Evolutionary conservation across 2,888 invertebrate species (phyloP).

Genomic region (Gerosis bhagava): DNA sequence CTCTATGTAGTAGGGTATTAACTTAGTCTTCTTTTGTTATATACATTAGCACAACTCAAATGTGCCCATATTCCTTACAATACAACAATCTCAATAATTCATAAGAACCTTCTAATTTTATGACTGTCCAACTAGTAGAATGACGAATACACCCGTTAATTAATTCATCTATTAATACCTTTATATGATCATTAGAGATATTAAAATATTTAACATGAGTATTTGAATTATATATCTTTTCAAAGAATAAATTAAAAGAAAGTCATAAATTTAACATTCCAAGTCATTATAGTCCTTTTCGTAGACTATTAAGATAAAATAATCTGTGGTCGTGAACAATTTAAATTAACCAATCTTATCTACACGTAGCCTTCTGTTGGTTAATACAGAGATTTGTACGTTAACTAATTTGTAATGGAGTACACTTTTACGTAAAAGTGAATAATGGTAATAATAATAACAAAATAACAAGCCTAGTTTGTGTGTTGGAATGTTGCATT

Average conservation of each 20-base stretch:
- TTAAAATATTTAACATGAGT: slow-evolving; percentile 22
- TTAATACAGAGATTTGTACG: not conserved
- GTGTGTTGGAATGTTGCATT: no score
- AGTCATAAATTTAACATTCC: slow-evolving; percentile 67
- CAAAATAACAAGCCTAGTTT: no score
- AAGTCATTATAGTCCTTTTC: slow-evolving; percentile 58
- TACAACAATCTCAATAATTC: slow-evolving; percentile 18
- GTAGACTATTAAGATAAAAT: slow-evolving; percentile 54
- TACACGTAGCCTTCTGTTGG: slow-evolving; percentile 3
- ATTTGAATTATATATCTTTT: slow-evolving; percentile 62
- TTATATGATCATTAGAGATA: slow-evolving; percentile 24
- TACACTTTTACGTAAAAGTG: no score
- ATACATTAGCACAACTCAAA: no score
- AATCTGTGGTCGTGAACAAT: slow-evolving; percentile 14
- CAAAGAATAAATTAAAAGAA: slow-evolving; percentile 54
- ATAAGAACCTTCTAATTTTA: slow-evolving; percentile 32
- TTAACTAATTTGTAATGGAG: not conserved
- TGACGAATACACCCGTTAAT: slow-evolving; percentile 36
- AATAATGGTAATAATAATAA: no score
- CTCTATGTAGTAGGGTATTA: no score
- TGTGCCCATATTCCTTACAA: slow-evolving; percentile 21
- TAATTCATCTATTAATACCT: slow-evolving; percentile 34
- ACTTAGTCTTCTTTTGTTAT: no score
- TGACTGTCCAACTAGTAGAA: slow-evolving; percentile 20
- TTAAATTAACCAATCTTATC: slow-evolving; percentile 18